Percentiles rank a stretch among this genome's conserved stretches.
phyloP scores from a whole-genome alignment of 2,797 vertebrate species.

The Pipistrellus nathusii region DNA sequence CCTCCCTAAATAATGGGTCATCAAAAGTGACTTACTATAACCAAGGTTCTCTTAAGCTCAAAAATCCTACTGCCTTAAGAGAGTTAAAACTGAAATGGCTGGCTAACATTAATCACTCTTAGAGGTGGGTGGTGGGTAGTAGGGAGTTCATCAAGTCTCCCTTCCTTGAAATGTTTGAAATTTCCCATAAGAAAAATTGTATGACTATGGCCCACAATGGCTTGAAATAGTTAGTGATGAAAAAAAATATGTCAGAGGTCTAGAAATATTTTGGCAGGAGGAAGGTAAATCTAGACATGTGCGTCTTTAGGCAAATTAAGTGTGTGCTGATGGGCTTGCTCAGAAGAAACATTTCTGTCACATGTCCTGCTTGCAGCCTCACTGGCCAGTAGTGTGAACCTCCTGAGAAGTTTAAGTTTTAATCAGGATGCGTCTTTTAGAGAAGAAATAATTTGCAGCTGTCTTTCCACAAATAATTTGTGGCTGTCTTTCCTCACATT shows the following conservation, averaged over 20 bases:
- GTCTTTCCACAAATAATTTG: not conserved
- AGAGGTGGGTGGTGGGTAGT: not conserved
- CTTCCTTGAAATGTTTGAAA: conserved; percentile 44
- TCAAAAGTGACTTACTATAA: conserved; percentile 3
- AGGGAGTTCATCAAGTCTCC: not conserved
- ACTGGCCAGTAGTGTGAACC: not conserved
- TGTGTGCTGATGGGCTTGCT: not conserved
- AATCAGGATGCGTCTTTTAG: not conserved
- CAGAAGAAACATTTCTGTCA: not conserved
- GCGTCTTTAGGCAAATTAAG: not conserved
- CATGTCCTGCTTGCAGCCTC: not conserved
- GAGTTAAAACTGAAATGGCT: not conserved
- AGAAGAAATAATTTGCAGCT: not conserved
- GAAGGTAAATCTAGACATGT: not conserved
- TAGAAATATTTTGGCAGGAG: conserved; percentile 34
- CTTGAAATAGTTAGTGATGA: not conserved
- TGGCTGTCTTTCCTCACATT: not conserved
- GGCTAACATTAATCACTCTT: not conserved
- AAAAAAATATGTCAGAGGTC: not conserved
- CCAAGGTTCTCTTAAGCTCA: not conserved
- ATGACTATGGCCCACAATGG: not conserved
- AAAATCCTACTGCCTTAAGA: not conserved
- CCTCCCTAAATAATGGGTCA: not conserved
- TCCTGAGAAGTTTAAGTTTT: not conserved
- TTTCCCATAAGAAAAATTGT: conserved; percentile 1